A percentile compares a stretch with the other conserved stretches of the same genome.
Conservation (phyloP, 2,888 invertebrate genomes). For the Cheilosia pagana region DNA sequence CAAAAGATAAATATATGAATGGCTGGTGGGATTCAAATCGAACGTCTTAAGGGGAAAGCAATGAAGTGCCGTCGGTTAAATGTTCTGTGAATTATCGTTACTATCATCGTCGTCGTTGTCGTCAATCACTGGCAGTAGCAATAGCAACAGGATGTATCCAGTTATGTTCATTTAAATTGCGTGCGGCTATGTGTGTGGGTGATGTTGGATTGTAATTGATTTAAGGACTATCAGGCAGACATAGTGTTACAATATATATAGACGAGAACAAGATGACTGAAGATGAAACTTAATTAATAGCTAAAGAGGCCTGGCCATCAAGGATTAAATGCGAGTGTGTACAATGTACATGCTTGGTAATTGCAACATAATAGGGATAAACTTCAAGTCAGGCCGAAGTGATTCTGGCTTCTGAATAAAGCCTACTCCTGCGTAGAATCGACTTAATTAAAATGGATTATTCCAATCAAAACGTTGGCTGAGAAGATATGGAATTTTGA, state of each 20-base stretch:
- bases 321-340: background rate
- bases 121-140: slow-evolving; percentile 17
- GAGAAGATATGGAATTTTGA: slow-evolving; percentile 37
- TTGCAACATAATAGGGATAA: slow-evolving; percentile 40
- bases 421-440: slow-evolving; percentile 11
- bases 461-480: slow-evolving; percentile 25
- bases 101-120: background rate
- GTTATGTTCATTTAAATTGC: slow-evolving; percentile 36
- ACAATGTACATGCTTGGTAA: slow-evolving; percentile 15
- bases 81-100: slow-evolving; percentile 22
- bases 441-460: slow-evolving; percentile 61
- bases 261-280: slow-evolving; percentile 7
- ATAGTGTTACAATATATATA: slow-evolving; percentile 22
- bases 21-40: slow-evolving; percentile 6
- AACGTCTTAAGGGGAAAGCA: slow-evolving; percentile 32
- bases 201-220: slow-evolving; percentile 55
- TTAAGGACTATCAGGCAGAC: slow-evolving; percentile 35
- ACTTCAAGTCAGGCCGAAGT: slow-evolving; percentile 13
- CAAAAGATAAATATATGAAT: slow-evolving; percentile 38
- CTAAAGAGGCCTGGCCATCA: background rate
- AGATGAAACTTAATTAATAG: slow-evolving; percentile 55
- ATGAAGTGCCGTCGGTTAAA: slow-evolving; percentile 26
- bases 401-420: background rate
- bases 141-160: slow-evolving; percentile 54
- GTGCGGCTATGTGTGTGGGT: slow-evolving; percentile 10